Evolutionary conservation across 2,113 vertebrate species (phyloP).

Genomic region (Pontoporia blainvillei): DNA sequence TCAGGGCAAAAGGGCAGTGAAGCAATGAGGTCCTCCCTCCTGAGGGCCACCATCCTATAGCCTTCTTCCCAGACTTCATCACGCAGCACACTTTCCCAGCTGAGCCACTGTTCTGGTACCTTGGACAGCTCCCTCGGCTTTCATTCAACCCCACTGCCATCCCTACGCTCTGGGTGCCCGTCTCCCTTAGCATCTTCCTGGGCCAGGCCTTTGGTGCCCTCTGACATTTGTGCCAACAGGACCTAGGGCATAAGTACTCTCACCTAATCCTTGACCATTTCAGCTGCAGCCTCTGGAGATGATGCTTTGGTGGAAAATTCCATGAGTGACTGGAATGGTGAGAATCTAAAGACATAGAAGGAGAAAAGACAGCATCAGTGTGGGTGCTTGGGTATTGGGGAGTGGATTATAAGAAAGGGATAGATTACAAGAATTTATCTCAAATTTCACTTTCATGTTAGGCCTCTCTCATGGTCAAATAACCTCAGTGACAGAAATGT

Average conservation of each 20-base stretch:
- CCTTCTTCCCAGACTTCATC: background rate
- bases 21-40: background rate
- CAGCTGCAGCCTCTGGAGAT: background rate
- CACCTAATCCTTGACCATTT: background rate
- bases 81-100: too few species aligned
- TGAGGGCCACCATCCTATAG: background rate
- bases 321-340: background rate
- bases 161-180: fast-evolving
- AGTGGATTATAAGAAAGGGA: background rate
- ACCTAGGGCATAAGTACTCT: background rate
- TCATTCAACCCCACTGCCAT: background rate
- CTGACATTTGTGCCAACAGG: background rate
- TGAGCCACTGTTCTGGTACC: background rate
- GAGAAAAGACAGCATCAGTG: background rate
- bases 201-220: background rate
- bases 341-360: background rate
- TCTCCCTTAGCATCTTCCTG: background rate
- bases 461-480: background rate
- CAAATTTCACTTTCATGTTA: background rate
- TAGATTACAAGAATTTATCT: background rate
- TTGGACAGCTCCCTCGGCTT: background rate
- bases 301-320: background rate
- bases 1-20: background rate
- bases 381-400: background rate
- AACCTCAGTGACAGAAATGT: background rate